Percentiles rank a stretch among this genome's conserved stretches.
phyloP scores from a whole-genome alignment of 64 coral and sea anemone genomes.

The Montipora efflorescens region DNA sequence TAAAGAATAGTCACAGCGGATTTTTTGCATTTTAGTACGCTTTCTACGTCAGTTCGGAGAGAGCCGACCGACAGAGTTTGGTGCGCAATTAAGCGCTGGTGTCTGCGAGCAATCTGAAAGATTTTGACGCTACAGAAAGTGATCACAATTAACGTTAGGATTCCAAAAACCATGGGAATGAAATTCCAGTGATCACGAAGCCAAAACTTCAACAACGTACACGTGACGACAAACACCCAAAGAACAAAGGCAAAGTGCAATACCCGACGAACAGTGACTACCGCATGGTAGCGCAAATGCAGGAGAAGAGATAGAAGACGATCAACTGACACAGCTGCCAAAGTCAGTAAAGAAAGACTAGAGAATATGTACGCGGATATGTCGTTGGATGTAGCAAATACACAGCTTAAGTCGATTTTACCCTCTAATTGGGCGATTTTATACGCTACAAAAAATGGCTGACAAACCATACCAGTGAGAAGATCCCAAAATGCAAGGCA shows the following conservation, averaged over 20 bases:
- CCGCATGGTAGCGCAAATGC: constrained; percentile 49
- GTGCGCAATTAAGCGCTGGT: not conserved
- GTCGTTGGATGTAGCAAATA: constrained; percentile 9
- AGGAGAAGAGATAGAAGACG: constrained; percentile 62
- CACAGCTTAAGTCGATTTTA: constrained; percentile 21
- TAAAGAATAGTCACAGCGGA: constrained; percentile 74
- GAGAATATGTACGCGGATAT: constrained; percentile 45
- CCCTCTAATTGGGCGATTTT: constrained; percentile 49
- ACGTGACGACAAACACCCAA: constrained; percentile 42
- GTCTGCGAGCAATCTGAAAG: constrained; percentile 38
- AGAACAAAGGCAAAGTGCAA: not conserved
- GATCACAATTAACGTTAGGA: not conserved
- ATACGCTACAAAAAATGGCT: constrained; percentile 51
- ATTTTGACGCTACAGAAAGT: constrained; percentile 30
- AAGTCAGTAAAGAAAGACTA: constrained; percentile 39
- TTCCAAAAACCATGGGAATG: not conserved
- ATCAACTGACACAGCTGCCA: constrained; percentile 51
- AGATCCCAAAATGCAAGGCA: constrained; percentile 61
- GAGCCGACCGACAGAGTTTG: not conserved
- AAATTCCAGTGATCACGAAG: not conserved
- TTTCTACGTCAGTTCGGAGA: not conserved
- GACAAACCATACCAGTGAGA: constrained; percentile 54
- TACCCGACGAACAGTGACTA: constrained; percentile 49
- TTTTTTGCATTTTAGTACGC: constrained; percentile 62
- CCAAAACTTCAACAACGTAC: not conserved